A percentile compares a stretch with the other conserved stretches of the same genome.
Conservation (phyloP, 2,888 invertebrate species). For the Lochmaea capreae region DNA sequence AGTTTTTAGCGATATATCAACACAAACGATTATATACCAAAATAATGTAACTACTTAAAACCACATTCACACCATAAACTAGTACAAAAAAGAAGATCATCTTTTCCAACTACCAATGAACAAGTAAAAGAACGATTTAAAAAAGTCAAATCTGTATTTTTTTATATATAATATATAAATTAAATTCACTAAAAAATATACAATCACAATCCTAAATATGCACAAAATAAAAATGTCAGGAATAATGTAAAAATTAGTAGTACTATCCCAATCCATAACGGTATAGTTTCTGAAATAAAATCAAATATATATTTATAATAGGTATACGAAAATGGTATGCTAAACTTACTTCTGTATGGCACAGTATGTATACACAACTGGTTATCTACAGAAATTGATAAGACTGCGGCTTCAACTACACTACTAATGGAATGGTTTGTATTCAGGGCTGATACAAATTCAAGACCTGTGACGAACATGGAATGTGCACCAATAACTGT, state of each 20-base stretch:
- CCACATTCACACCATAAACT: too few relatives aligned
- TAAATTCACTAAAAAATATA: slow-evolving; percentile 36
- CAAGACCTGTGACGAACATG: slow-evolving; percentile 97
- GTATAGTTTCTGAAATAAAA: slow-evolving; percentile 78
- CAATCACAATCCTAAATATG: slow-evolving; percentile 80
- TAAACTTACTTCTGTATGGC: slow-evolving; percentile 79
- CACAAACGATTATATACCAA: too few relatives aligned
- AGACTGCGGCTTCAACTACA: slow-evolving; percentile 85
- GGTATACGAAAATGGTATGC: slow-evolving; percentile 1
- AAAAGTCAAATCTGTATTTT: slow-evolving; percentile 14
- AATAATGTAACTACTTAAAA: too few relatives aligned
- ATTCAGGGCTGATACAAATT: slow-evolving; percentile 86
- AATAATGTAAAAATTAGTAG: slow-evolving; percentile 82
- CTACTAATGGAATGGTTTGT: slow-evolving; percentile 80
- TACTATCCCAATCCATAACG: slow-evolving; percentile 83
- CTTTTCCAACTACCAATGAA: too few relatives aligned
- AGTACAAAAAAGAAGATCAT: too few relatives aligned
- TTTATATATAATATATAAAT: slow-evolving; percentile 26
- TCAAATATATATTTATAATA: slow-evolving; percentile 36
- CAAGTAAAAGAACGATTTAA: background rate
- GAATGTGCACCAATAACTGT: slow-evolving; percentile 89
- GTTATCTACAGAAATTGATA: slow-evolving; percentile 97
- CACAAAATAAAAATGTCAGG: slow-evolving; percentile 84
- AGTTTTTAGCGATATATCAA: too few relatives aligned
- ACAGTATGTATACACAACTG: slow-evolving; percentile 90